phyloP scores from a whole-genome alignment of 2,797 vertebrate genomes.

The Fratercula arctica region DNA sequence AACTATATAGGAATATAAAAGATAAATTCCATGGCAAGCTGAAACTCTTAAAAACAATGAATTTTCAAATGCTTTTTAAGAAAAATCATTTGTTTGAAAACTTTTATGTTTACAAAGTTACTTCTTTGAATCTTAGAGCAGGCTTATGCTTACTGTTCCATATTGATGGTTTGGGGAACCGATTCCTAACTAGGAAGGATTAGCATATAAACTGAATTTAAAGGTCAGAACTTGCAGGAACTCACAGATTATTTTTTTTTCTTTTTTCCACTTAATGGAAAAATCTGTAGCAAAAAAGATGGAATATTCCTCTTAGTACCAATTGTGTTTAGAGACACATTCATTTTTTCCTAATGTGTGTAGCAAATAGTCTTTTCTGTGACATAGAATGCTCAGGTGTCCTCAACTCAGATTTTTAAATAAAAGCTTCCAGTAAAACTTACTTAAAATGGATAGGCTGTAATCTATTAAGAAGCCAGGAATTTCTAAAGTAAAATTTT shows the following conservation, averaged over 20 bases:
- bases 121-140: neutral
- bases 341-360: neutral
- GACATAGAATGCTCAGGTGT: neutral
- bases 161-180: slow-evolving; percentile 8
- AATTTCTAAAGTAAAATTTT: neutral
- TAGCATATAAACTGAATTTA: slow-evolving; percentile 56
- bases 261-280: neutral
- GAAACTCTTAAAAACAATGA: slow-evolving; percentile 57
- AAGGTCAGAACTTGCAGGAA: slow-evolving; percentile 45
- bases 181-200: slow-evolving; percentile 12
- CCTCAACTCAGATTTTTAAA: neutral
- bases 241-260: neutral
- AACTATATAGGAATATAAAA: slow-evolving; percentile 66
- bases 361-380: neutral
- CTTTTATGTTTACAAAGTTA: slow-evolving; percentile 34
- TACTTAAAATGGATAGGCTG: neutral
- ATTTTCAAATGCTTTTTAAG: slow-evolving; percentile 57
- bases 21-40: slow-evolving; percentile 58
- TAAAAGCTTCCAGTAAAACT: neutral
- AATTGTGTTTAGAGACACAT: neutral
- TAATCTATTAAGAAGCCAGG: neutral
- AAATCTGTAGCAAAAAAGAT: neutral
- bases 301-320: neutral
- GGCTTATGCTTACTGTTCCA: slow-evolving; percentile 9
- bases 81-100: slow-evolving; percentile 63